These are phyloP conservation scores for Antheraea assamensis DNA, from an alignment of 2,888 invertebrate species.

Conservation along the genomic window DNA sequence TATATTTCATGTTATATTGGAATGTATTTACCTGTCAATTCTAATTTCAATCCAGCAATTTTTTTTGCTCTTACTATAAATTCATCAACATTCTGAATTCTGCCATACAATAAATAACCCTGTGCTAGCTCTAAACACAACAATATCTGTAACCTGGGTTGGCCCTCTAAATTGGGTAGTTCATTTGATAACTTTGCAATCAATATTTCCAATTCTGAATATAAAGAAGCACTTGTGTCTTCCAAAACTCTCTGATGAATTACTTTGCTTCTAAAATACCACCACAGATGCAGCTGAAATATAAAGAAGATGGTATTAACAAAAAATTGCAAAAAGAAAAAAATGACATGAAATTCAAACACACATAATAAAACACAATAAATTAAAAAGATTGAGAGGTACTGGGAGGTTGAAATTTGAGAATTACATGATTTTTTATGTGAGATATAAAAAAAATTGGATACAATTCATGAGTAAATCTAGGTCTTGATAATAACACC, in stretches of 20 bases:
- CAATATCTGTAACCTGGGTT: slow-evolving; percentile 64
- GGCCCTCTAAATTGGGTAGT: slow-evolving; percentile 51
- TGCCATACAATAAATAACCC: slow-evolving; percentile 88
- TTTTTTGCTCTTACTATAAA: slow-evolving; percentile 85
- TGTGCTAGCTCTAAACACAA: slow-evolving; percentile 82
- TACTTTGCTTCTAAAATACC: slow-evolving; percentile 88
- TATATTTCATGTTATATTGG: not conserved
- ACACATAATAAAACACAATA: not conserved
- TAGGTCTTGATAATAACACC: no score
- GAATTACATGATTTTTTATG: no score
- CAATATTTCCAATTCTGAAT: slow-evolving; percentile 80
- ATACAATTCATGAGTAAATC: no score
- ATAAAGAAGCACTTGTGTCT: slow-evolving; percentile 87
- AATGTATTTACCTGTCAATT: slow-evolving; percentile 83
- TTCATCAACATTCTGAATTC: slow-evolving; percentile 86
- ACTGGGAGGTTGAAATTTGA: no score
- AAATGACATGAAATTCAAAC: not conserved
- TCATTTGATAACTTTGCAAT: slow-evolving; percentile 71
- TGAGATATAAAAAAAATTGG: no score
- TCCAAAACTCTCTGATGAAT: slow-evolving; percentile 90
- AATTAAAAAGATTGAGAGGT: no score
- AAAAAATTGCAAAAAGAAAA: not conserved
- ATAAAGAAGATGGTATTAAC: not conserved
- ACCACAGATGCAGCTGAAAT: slow-evolving; percentile 82
- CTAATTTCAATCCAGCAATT: slow-evolving; percentile 85